These are phyloP conservation scores for Eidolon helvum DNA, from an alignment of 2,113 vertebrate genomes.

Conservation along the genomic window DNA sequence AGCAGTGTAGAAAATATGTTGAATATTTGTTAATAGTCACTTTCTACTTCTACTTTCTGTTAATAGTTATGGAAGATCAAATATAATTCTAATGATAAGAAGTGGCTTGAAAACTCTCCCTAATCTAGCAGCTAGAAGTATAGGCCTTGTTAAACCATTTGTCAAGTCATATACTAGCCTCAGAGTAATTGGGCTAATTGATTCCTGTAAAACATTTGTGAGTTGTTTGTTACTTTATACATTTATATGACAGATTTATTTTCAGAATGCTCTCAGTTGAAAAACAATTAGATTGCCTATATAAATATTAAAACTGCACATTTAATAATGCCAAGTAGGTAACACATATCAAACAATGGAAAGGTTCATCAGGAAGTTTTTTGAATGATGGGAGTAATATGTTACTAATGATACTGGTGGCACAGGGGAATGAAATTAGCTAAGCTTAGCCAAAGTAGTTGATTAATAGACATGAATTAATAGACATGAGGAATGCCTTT, in stretches of 20 bases:
- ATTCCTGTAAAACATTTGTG: conserved; percentile 56
- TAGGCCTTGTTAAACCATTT: neutral
- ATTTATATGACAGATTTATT: conserved; percentile 65
- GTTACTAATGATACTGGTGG: neutral
- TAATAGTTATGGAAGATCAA: neutral
- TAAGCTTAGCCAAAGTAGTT: conserved; percentile 52
- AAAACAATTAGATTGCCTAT: conserved; percentile 59
- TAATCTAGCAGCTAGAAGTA: neutral
- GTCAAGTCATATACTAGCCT: neutral
- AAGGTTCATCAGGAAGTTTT: conserved; percentile 36
- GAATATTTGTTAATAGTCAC: neutral
- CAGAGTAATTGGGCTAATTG: conserved; percentile 48
- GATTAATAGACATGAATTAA: conserved; percentile 77
- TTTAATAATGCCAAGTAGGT: conserved; percentile 43
- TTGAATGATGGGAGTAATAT: conserved; percentile 44
- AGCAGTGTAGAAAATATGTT: neutral
- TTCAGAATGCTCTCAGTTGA: conserved; percentile 50
- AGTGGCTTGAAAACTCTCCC: neutral
- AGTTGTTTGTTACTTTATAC: conserved; percentile 31
- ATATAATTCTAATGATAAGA: neutral
- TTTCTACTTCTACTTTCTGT: neutral
- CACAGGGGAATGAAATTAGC: conserved; percentile 60
- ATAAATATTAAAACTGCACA: neutral
- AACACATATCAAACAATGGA: conserved; percentile 32
- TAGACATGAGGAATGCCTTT: conserved; percentile 69